These are phyloP conservation scores for Augochlora pura DNA, from an alignment of 1,140 invertebrate genomes.

Conservation along the genomic window DNA sequence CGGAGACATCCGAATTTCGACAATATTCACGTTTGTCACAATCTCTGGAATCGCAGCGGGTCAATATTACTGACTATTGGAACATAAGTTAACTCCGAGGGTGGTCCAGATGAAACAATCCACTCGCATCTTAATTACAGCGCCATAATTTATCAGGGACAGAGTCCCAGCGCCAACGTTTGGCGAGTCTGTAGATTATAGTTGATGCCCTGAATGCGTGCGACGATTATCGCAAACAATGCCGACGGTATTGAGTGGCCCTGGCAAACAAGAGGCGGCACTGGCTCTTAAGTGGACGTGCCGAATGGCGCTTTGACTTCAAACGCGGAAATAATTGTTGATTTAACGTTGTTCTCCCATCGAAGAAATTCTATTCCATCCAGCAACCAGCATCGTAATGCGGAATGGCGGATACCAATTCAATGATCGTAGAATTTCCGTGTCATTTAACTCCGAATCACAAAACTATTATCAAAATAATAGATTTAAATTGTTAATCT, in stretches of 20 bases:
- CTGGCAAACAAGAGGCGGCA: constrained; percentile 26
- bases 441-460: no score
- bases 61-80: constrained; percentile 37
- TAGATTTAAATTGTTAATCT: no score
- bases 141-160: constrained; percentile 56
- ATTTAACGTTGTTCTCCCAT: background rate
- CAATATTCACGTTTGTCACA: no score
- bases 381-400: background rate
- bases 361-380: background rate
- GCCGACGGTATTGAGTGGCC: constrained; percentile 53
- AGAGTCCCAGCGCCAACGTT: constrained; percentile 39
- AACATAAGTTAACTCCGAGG: constrained; percentile 50
- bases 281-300: constrained; percentile 40
- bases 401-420: background rate
- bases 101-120: constrained; percentile 55
- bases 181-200: constrained; percentile 46
- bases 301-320: constrained; percentile 42
- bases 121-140: constrained; percentile 62
- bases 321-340: constrained; percentile 47
- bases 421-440: background rate
- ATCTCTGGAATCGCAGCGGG: no score
- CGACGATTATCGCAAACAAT: constrained; percentile 62
- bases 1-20: no score
- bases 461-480: no score
- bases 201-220: constrained; percentile 48